phyloP scores from a whole-genome alignment of 2,113 vertebrate species.

The Orientallactaga bullata region DNA sequence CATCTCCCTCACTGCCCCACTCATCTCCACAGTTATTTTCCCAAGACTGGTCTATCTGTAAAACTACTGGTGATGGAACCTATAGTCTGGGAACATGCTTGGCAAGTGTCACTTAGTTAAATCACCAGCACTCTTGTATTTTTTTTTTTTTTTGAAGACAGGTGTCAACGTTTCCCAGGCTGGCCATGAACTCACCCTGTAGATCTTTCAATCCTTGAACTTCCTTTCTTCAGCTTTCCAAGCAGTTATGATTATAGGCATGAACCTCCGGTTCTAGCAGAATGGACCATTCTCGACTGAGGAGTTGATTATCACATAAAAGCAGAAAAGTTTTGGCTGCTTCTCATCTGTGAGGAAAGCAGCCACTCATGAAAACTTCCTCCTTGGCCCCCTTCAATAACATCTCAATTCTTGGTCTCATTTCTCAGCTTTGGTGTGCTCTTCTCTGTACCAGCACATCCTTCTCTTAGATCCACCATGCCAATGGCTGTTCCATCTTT shows the following conservation, averaged over 20 bases:
- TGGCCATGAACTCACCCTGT: neutral
- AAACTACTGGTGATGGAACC: neutral
- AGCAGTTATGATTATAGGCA: neutral
- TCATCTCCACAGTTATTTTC: neutral
- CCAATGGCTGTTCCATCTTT: no score
- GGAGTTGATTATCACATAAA: neutral
- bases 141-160: neutral
- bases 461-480: neutral
- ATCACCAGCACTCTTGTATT: neutral
- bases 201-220: neutral
- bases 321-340: neutral
- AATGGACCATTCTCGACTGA: neutral
- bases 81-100: neutral
- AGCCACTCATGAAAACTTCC: neutral
- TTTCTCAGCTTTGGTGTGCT: neutral
- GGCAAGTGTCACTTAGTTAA: neutral
- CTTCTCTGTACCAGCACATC: neutral
- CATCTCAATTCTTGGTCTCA: neutral
- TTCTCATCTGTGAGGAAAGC: neutral
- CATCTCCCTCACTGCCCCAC: neutral
- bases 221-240: neutral
- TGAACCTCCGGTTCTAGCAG: neutral
- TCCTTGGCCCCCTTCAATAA: neutral
- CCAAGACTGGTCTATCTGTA: neutral
- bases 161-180: neutral